Conservation (phyloP, 1,140 invertebrate species). For the Brachionus koreanus region DNA sequence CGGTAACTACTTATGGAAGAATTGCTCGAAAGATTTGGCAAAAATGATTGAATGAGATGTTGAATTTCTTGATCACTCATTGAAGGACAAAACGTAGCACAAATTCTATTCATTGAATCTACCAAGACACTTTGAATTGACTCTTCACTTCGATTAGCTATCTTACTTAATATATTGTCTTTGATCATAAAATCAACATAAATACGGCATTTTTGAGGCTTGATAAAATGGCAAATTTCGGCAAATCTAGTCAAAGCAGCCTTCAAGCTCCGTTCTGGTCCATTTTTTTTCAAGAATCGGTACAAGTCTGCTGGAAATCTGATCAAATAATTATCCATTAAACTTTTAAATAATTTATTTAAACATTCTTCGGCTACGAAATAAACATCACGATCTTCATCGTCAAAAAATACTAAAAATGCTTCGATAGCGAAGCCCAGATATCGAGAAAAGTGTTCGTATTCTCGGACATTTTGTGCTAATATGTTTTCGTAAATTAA, state of each 20-base stretch:
- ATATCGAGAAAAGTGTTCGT: constrained; percentile 66
- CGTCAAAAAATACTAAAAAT: constrained; percentile 69
- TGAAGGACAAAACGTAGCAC: constrained; percentile 68
- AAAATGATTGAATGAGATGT: constrained; percentile 66
- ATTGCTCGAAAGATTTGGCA: constrained; percentile 63
- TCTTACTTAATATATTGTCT: constrained; percentile 63
- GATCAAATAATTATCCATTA: constrained; percentile 66
- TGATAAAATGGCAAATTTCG: constrained; percentile 64
- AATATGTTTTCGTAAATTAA: constrained; percentile 63
- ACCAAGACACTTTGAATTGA: constrained; percentile 69
- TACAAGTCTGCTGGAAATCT: constrained; percentile 74
- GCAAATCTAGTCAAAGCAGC: constrained; percentile 73
- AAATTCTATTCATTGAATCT: constrained; percentile 67
- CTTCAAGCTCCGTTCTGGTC: constrained; percentile 65
- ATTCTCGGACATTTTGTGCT: constrained; percentile 48
- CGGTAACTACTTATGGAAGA: constrained; percentile 64
- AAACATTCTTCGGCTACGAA: constrained; percentile 75
- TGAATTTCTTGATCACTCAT: constrained; percentile 70
- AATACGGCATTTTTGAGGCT: constrained; percentile 69
- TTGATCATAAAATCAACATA: constrained; percentile 71
- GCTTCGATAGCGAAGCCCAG: constrained; percentile 69
- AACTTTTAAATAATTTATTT: constrained; percentile 70
- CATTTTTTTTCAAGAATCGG: constrained; percentile 75
- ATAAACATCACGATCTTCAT: constrained; percentile 71
- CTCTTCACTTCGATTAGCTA: constrained; percentile 69